Percentiles rank a stretch among this genome's conserved stretches.
phyloP scores from a whole-genome alignment of 2,888 invertebrate genomes.

The Hypomecis atomaria region DNA sequence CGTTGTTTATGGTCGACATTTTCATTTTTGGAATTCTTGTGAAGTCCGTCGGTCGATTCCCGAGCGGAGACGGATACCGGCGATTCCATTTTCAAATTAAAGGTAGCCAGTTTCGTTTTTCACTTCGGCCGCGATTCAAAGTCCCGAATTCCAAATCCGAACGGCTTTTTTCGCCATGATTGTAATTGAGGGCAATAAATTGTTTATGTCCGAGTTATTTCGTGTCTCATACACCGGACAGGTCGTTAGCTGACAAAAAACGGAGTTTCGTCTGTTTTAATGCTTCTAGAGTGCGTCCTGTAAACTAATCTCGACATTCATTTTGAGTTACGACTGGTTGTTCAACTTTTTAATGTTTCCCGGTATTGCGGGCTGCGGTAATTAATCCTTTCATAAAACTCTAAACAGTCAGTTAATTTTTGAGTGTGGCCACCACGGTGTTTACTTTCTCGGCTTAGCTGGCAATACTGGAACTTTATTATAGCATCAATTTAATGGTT shows the following conservation, averaged over 20 bases:
- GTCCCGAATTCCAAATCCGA: constrained; percentile 70
- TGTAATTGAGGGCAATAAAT: constrained; percentile 81
- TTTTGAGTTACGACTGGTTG: constrained; percentile 61
- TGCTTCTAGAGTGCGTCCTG: constrained; percentile 64
- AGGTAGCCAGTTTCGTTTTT: constrained; percentile 71
- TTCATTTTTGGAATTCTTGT: constrained; percentile 80
- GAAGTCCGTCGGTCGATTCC: constrained; percentile 50
- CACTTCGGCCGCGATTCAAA: constrained; percentile 69
- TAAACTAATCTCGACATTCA: constrained; percentile 63
- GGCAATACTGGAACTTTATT: constrained; percentile 62
- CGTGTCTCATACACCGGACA: constrained; percentile 59
- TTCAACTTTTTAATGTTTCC: constrained; percentile 70
- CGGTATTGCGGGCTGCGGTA: constrained; percentile 61
- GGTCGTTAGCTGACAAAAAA: constrained; percentile 70
- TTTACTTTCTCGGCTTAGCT: constrained; percentile 61
- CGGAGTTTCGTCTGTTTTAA: constrained; percentile 64
- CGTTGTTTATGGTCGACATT: constrained; percentile 83
- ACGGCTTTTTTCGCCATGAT: constrained; percentile 75
- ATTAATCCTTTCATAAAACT: constrained; percentile 72
- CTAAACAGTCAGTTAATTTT: constrained; percentile 57
- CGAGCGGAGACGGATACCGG: constrained; percentile 66
- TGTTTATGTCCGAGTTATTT: constrained; percentile 71
- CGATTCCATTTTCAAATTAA: constrained; percentile 80
- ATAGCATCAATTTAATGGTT: constrained; percentile 67
- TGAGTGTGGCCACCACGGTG: constrained; percentile 55